These are phyloP conservation scores for Mionectes macconnelli DNA, from an alignment of 2,113 vertebrate genomes.

Conservation along the genomic window DNA sequence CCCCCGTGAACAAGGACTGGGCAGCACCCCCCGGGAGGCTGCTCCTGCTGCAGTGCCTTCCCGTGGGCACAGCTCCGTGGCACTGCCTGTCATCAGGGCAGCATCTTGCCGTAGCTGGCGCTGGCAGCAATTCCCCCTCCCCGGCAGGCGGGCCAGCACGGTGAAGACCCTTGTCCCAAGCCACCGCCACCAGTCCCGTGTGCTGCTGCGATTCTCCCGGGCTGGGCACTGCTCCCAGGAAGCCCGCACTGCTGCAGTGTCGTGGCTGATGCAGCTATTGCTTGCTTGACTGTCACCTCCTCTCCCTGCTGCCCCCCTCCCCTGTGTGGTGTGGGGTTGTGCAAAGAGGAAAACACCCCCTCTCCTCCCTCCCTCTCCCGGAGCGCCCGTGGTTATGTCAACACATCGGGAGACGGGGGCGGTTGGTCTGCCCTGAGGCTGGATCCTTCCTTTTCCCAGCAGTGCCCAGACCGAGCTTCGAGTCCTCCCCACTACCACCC, in stretches of 20 bases:
- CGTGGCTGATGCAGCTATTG: slow-evolving; percentile 29
- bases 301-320: background rate
- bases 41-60: background rate
- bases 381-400: background rate
- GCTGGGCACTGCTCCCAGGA: slow-evolving; percentile 31
- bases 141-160: background rate
- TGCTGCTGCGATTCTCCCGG: background rate
- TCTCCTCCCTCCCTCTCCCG: background rate
- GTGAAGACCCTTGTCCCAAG: background rate
- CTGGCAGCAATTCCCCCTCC: background rate
- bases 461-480: background rate
- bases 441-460: background rate
- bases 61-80: background rate
- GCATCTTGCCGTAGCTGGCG: background rate
- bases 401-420: background rate
- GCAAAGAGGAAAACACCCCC: background rate
- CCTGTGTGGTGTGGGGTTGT: background rate
- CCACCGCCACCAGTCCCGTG: background rate
- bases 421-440: background rate
- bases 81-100: background rate
- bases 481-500: background rate
- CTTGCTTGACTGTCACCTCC: slow-evolving; percentile 14
- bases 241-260: slow-evolving; percentile 50
- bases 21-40: background rate
- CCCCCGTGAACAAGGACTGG: background rate